A percentile compares a stretch with the other conserved stretches of the same genome.
phyloP scores from a whole-genome alignment of 2,113 vertebrate genomes.

The Epinephelus lanceolatus region DNA sequence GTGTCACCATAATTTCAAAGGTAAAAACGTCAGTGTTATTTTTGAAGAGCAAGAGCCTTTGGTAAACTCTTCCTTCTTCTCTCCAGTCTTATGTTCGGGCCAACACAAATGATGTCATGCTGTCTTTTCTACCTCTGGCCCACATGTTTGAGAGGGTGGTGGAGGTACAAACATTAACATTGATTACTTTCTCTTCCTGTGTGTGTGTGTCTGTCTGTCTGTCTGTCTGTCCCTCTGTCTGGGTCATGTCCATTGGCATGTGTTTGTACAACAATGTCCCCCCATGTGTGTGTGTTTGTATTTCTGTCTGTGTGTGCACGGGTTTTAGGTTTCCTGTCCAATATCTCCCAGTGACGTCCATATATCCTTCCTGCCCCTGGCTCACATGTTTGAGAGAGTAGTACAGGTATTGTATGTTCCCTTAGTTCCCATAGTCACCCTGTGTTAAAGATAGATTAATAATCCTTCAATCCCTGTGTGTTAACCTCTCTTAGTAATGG shows the following conservation, averaged over 20 bases:
- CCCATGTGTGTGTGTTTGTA: not conserved
- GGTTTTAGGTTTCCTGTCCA: slow-evolving; percentile 72
- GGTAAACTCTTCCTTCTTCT: not conserved
- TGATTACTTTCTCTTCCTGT: not conserved
- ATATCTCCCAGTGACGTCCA: slow-evolving; percentile 74
- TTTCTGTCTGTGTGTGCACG: not conserved
- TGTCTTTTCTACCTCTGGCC: slow-evolving; percentile 66
- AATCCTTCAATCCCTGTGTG: not conserved
- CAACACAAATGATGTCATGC: slow-evolving; percentile 44
- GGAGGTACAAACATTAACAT: slow-evolving; percentile 44
- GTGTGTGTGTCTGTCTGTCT: not conserved
- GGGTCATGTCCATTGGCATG: not conserved
- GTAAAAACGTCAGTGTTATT: not conserved
- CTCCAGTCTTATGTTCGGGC: slow-evolving; percentile 40
- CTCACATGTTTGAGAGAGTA: slow-evolving; percentile 87
- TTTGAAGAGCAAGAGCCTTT: not conserved
- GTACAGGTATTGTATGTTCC: slow-evolving; percentile 77
- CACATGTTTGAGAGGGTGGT: slow-evolving; percentile 66
- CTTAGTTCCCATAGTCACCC: not conserved
- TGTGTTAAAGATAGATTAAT: not conserved
- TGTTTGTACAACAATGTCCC: not conserved
- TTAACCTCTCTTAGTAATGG: not conserved
- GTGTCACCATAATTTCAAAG: not conserved
- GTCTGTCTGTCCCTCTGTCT: not conserved
- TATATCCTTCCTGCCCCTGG: slow-evolving; percentile 87